Percentiles rank a stretch among this genome's conserved stretches.
These are phyloP conservation scores for Tiphia femorata DNA, from an alignment of 2,888 invertebrate species.

Conservation along the genomic window DNA sequence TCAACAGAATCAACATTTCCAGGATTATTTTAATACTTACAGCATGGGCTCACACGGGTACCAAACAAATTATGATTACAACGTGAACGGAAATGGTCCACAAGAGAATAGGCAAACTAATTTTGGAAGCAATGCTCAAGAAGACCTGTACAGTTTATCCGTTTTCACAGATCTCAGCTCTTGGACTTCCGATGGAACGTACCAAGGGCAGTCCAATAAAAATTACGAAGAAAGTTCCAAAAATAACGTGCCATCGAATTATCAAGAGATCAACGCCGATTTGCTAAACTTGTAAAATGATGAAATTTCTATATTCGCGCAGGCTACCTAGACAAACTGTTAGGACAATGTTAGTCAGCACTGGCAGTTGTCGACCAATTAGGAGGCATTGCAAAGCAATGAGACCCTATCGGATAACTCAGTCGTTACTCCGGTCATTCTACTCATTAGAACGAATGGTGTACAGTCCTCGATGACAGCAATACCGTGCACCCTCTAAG, in stretches of 20 bases:
- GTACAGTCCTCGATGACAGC: background rate
- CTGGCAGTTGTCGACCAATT: too few species aligned
- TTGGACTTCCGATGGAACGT: background rate
- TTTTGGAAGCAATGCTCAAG: background rate
- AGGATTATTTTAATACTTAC: background rate
- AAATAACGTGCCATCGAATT: background rate
- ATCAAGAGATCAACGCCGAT: background rate
- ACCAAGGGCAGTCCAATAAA: background rate
- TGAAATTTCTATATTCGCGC: background rate
- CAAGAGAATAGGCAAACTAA: background rate
- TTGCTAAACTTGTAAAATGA: background rate
- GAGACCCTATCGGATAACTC: background rate
- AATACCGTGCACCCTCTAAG: slow-evolving; percentile 11
- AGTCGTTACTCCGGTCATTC: slow-evolving; percentile 10
- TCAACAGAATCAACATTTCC: background rate
- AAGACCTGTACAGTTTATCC: background rate
- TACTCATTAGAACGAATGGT: slow-evolving; percentile 19
- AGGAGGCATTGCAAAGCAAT: too few species aligned
- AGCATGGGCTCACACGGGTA: background rate
- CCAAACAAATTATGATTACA: background rate
- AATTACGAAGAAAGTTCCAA: slow-evolving; percentile 12
- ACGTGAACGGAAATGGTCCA: background rate
- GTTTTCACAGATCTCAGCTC: slow-evolving; percentile 2
- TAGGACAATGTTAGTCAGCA: too few species aligned
- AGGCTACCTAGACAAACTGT: too few species aligned